Base-by-base conservation (phyloP, 2,888 invertebrate species). In the Carabus problematicus region DNA sequence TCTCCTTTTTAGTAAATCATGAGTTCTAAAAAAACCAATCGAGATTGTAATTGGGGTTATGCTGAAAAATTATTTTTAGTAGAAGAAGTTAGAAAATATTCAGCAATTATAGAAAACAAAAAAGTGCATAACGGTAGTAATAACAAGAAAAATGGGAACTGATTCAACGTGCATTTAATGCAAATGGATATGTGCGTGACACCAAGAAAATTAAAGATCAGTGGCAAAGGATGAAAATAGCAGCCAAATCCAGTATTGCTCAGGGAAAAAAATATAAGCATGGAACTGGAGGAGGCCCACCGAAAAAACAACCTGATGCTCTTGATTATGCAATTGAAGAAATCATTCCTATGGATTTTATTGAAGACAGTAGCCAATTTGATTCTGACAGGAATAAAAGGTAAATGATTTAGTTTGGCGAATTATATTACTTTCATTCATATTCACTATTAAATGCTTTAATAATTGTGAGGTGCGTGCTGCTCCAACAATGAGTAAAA, bases 231-330 rank as follows among this genome's bases (percentile, higher is more conserved):
- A 52, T 52, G 52, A 52, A 52, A 19, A 52, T 52, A 12, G 9
- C 52, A 52, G 52, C 52, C 14, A 52, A 52, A 19, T n/a, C 1
- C 12, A 12, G 18, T 12, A n/a, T 52, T 9, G 9, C 52, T 9
- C 14, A 12, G 9, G 9, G n/a, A n/a, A 52, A 52, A 52, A 12
- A 52, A 12, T 19, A 52, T 12, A 14, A 52, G 14, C 18, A 18
- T 52, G 52, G 12, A n/a, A 52, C 52, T n/a, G 52, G 52, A 2
- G 52, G 52, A 52, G 52, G 52, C 9, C 12, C 52, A 12, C 52
- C 9, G 18, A 52, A 12, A 19, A 52, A 52, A 52, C 12, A 45
- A 14, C 14, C n/a, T n/a, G n/a, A n/a, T n/a, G n/a, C n/a, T n/a
- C n/a, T n/a, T n/a, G n/a, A n/a, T n/a, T n/a, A n/a, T n/a, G n/a